Percentiles rank a stretch among this genome's conserved stretches.
phyloP scores from a whole-genome alignment of 2,797 vertebrate genomes.

The Arremon aurantiirostris region DNA sequence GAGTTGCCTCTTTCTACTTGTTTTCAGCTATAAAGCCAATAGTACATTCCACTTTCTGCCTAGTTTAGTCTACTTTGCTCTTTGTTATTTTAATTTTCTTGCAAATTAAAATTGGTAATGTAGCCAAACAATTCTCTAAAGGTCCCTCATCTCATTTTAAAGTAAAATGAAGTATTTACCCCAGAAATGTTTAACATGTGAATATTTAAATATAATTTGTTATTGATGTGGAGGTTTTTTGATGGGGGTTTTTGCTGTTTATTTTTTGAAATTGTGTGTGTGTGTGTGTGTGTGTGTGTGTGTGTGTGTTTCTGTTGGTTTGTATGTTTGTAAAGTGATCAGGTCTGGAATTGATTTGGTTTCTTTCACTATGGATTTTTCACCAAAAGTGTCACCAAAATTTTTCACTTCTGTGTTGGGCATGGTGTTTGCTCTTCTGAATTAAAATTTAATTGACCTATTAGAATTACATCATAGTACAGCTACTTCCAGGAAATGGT shows the following conservation, averaged over 20 bases:
- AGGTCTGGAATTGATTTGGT: neutral
- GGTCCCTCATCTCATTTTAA: neutral
- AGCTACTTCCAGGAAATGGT: neutral
- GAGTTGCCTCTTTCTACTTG: neutral
- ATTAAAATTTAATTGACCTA: neutral
- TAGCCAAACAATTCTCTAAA: neutral
- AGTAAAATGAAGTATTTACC: neutral
- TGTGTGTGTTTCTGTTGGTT: no score
- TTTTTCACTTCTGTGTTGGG: neutral
- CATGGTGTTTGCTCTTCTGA: neutral
- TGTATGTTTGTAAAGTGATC: neutral
- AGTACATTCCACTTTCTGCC: neutral
- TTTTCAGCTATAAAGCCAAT: neutral
- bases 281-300: fast-evolving
- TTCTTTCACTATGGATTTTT: neutral
- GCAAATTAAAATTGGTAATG: neutral
- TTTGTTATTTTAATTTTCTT: neutral
- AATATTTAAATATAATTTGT: neutral
- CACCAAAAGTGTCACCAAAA: neutral
- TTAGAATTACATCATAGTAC: neutral
- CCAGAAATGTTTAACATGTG: neutral
- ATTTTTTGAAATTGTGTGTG: neutral
- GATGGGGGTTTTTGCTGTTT: no score
- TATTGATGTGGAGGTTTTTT: neutral
- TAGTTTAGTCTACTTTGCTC: neutral